A percentile compares a stretch with the other conserved stretches of the same genome.
Evolutionary conservation across 1,140 invertebrate genomes (phyloP).

Genomic region (Hyposmocoma kahamanoa): DNA sequence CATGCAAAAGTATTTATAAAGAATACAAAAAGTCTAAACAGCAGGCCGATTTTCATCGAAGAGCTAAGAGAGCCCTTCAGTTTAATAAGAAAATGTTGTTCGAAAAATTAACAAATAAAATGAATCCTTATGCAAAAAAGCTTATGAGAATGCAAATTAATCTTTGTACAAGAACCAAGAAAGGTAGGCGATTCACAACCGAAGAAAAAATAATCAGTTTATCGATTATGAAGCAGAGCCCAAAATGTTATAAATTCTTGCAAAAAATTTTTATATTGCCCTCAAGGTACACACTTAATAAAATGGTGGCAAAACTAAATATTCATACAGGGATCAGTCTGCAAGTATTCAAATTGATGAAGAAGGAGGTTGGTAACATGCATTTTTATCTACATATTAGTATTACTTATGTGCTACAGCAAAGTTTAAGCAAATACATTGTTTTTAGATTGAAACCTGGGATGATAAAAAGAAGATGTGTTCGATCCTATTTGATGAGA

Average conservation of each 20-base stretch:
- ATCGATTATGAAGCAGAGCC: constrained; percentile 13
- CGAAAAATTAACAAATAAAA: background rate
- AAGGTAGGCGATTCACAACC: constrained; percentile 6
- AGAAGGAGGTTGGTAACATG: constrained; percentile 5
- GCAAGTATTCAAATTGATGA: constrained; percentile 5
- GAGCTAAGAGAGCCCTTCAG: constrained; percentile 3
- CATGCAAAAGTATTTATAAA: constrained; percentile 3
- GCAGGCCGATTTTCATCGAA: background rate
- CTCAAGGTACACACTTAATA: background rate
- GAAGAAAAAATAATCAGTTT: constrained; percentile 10
- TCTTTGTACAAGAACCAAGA: background rate
- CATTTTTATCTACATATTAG: background rate
- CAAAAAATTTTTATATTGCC: constrained; percentile 1
- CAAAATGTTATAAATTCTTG: constrained; percentile 11
- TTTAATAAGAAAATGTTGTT: constrained; percentile 1
- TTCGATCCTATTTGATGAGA: constrained; percentile 18
- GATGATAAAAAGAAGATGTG: constrained; percentile 15
- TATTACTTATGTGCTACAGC: background rate
- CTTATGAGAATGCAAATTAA: constrained; percentile 11
- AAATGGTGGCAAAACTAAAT: constrained; percentile 1
- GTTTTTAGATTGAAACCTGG: constrained; percentile 1
- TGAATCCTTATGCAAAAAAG: constrained; percentile 5
- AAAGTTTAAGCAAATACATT: background rate
- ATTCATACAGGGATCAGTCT: constrained; percentile 5
- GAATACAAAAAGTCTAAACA: constrained; percentile 4